Evolutionary conservation across 2,797 vertebrate species (phyloP).

Genomic region (Gobionotothen gibberifrons): DNA sequence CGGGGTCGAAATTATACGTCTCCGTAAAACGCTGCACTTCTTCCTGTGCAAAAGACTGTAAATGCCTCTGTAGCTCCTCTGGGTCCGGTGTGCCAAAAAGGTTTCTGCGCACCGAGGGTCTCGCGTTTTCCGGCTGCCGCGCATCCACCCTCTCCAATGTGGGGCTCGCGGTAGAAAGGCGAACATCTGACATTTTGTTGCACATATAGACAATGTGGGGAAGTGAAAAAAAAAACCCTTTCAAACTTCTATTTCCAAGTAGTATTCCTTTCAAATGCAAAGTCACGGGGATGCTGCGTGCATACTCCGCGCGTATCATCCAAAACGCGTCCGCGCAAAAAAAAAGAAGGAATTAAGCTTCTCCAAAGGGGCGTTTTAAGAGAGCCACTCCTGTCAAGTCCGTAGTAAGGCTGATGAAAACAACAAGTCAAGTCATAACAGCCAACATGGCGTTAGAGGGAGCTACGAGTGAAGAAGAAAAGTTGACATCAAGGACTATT

Average conservation of each 20-base stretch:
- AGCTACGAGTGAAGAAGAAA: constrained; percentile 85
- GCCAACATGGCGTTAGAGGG: constrained; percentile 95
- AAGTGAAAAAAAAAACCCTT: constrained; percentile 28
- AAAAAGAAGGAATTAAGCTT: constrained; percentile 27
- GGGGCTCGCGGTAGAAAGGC: constrained; percentile 94
- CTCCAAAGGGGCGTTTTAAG: constrained; percentile 53
- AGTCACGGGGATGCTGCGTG: constrained; percentile 57
- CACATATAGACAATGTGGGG: constrained; percentile 67
- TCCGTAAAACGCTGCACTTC: constrained; percentile 80
- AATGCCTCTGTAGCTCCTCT: constrained; percentile 82
- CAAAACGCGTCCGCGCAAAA: constrained; percentile 56
- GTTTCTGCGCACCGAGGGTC: constrained; percentile 88
- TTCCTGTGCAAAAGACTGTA: constrained; percentile 75
- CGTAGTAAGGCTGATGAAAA: constrained; percentile 80
- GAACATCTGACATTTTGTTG: constrained; percentile 96
- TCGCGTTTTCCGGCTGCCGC: constrained; percentile 86
- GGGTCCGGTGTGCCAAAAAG: constrained; percentile 90
- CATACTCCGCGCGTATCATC: constrained; percentile 73
- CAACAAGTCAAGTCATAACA: constrained; percentile 83
- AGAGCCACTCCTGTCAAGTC: constrained; percentile 81
- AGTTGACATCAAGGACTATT: constrained; percentile 92
- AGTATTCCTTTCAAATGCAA: constrained; percentile 71
- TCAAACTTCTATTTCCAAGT: constrained; percentile 64
- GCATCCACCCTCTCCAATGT: constrained; percentile 93
- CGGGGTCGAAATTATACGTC: constrained; percentile 91